Evolutionary conservation across 2,888 invertebrate genomes (phyloP), one percentile per base, ranked within the genome.

Genomic region (Ophraella communa): DNA sequence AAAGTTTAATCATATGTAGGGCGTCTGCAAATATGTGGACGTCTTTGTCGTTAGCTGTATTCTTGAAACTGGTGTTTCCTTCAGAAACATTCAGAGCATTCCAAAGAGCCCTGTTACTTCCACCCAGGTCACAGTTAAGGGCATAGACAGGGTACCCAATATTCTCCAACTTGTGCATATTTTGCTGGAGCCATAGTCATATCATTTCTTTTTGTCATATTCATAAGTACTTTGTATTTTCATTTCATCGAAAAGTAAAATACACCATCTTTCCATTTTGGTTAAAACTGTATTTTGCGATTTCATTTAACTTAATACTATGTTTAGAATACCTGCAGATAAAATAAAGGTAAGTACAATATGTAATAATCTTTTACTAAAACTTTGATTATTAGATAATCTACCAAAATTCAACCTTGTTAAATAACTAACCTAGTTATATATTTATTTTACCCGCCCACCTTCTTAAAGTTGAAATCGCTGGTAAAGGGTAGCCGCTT

Each of bases 241-340:
- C 65, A 73, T 70, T 59, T 74, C 72, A 63, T 73, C 74, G 56
- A 72, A 71, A 14, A 64, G 65, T 23, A 73, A 33, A 14, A 69
- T 60, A 68, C n/a, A n/a, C n/a, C n/a, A n/a, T n/a, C n/a, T n/a
- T n/a, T n/a, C n/a, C n/a, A n/a, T n/a, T n/a, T n/a, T n/a, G n/a
- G n/a, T n/a, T n/a, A n/a, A n/a, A n/a, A n/a, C n/a, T n/a, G n/a
- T n/a, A n/a, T n/a, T n/a, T n/a, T n/a, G n/a, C n/a, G n/a, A n/a
- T n/a, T n/a, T n/a, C n/a, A n/a, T n/a, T n/a, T n/a, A n/a, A n/a
- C 18, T 63, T 61, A 58, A 45, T 18, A 62, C 66, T 23, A 60
- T 33, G 14, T 59, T 53, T 59, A 67, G 51, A 54, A 62, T 51
- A 64, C 65, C 45, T 35, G 39, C 21, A 70, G 65, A 64, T 44